Evolutionary conservation across 1,140 invertebrate species (phyloP).

Genomic region (Tigriopus japonicus): DNA sequence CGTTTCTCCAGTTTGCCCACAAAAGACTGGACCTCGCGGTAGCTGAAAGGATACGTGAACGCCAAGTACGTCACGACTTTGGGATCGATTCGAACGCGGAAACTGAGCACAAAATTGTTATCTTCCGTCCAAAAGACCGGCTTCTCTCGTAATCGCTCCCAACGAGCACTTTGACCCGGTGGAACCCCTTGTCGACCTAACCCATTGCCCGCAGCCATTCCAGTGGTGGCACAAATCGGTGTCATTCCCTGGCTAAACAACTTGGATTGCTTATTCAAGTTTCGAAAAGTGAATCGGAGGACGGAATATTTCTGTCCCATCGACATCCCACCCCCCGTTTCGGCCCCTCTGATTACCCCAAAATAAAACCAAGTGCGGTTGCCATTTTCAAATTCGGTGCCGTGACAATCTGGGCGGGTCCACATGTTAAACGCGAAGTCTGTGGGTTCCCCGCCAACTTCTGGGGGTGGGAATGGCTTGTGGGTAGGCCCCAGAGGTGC

Average conservation of each 20-base stretch:
- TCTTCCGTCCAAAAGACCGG: neutral
- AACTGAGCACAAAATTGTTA: conserved; percentile 3
- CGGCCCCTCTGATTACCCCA: conserved; percentile 40
- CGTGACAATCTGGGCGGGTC: conserved; percentile 71
- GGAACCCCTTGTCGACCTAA: conserved; percentile 46
- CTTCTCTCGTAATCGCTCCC: neutral
- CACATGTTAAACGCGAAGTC: conserved; percentile 51
- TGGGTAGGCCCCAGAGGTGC: too few relatives aligned
- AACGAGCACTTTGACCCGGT: conserved; percentile 25
- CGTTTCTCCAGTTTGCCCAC: conserved; percentile 38
- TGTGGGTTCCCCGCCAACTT: neutral
- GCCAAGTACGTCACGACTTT: conserved; percentile 53
- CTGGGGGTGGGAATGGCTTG: conserved; percentile 9
- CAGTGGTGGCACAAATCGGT: conserved; percentile 46
- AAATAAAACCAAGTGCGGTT: conserved; percentile 89
- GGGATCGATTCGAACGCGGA: neutral
- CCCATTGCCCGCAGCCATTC: conserved; percentile 44
- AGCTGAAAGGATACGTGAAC: conserved; percentile 78
- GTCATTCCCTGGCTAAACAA: conserved; percentile 79
- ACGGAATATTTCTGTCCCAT: too few relatives aligned
- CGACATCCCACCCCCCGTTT: conserved; percentile 30
- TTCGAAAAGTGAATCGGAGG: conserved; percentile 63
- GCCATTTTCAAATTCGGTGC: conserved; percentile 69
- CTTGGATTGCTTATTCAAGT: conserved; percentile 71
- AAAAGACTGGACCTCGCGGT: conserved; percentile 53